phyloP scores from a whole-genome alignment of 2,113 vertebrate genomes.

The Octodon degus region DNA sequence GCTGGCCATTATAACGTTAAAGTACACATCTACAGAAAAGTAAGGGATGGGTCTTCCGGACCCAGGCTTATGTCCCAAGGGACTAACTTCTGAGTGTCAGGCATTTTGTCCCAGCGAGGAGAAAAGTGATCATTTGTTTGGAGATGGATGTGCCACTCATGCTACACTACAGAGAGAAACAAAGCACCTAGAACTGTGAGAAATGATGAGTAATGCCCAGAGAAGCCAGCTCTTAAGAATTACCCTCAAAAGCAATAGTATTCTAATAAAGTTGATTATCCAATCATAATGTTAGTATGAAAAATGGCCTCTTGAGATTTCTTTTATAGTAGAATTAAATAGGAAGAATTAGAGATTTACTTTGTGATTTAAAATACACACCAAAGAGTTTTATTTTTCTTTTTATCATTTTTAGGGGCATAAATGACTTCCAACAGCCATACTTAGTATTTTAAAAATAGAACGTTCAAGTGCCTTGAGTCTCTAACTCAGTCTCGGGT shows the following conservation, averaged over 20 bases:
- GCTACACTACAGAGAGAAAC: not conserved
- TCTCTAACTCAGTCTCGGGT: slow-evolving; percentile 20
- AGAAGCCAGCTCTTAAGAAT: not conserved
- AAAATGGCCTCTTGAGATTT: slow-evolving; percentile 17
- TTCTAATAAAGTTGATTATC: not conserved
- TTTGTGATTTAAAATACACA: slow-evolving; percentile 15
- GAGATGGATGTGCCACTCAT: not conserved
- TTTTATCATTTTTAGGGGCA: not conserved
- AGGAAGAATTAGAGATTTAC: not conserved
- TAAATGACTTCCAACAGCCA: not conserved
- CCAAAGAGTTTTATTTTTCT: slow-evolving; percentile 2
- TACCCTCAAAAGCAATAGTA: not conserved
- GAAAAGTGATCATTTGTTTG: not conserved
- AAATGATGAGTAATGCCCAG: not conserved
- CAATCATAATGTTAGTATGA: not conserved
- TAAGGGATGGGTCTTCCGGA: not conserved
- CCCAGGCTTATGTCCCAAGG: not conserved
- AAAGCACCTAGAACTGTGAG: not conserved
- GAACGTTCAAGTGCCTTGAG: not conserved
- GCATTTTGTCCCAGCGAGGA: not conserved
- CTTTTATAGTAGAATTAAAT: not conserved
- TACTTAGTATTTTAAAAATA: slow-evolving; percentile 55
- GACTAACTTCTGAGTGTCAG: not conserved
- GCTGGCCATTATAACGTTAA: not conserved
- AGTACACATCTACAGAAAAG: not conserved